These are phyloP conservation scores for Pissodes strobi DNA, from an alignment of 1,140 invertebrate genomes.

Conservation along the genomic window DNA sequence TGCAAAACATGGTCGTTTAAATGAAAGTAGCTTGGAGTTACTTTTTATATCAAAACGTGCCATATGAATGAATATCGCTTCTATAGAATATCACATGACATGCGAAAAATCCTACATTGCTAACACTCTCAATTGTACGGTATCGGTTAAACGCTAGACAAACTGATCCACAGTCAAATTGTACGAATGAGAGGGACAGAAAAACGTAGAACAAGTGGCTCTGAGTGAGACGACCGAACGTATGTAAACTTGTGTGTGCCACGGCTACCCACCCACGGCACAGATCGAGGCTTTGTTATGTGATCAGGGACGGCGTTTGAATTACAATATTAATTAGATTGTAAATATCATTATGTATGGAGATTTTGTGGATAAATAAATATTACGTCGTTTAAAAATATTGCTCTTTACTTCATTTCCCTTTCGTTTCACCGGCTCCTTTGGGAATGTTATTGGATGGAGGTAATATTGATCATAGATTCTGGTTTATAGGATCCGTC, in stretches of 20 bases:
- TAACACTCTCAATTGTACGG: constrained; percentile 3
- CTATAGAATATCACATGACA: background rate
- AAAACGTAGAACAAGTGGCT: background rate
- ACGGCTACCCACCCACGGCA: constrained; percentile 24
- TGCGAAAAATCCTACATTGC: background rate
- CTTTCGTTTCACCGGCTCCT: too few relatives aligned
- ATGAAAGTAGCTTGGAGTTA: too few relatives aligned
- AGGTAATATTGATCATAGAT: too few relatives aligned
- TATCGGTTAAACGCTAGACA: constrained; percentile 27
- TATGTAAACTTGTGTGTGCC: constrained; percentile 17
- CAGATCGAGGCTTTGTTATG: constrained; percentile 18
- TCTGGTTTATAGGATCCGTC: too few relatives aligned
- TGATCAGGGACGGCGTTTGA: constrained; percentile 13
- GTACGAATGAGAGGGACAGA: background rate
- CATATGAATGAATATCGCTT: too few relatives aligned
- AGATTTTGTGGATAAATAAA: too few relatives aligned
- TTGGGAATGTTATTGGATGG: too few relatives aligned
- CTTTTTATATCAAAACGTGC: too few relatives aligned
- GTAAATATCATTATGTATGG: background rate
- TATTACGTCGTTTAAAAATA: too few relatives aligned
- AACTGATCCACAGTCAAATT: constrained; percentile 27
- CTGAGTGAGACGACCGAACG: background rate
- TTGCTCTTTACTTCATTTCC: too few relatives aligned
- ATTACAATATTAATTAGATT: constrained; percentile 8
- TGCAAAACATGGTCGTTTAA: too few relatives aligned